phyloP scores from a whole-genome alignment of 2,113 vertebrate genomes.

The Spheniscus mendiculus region DNA sequence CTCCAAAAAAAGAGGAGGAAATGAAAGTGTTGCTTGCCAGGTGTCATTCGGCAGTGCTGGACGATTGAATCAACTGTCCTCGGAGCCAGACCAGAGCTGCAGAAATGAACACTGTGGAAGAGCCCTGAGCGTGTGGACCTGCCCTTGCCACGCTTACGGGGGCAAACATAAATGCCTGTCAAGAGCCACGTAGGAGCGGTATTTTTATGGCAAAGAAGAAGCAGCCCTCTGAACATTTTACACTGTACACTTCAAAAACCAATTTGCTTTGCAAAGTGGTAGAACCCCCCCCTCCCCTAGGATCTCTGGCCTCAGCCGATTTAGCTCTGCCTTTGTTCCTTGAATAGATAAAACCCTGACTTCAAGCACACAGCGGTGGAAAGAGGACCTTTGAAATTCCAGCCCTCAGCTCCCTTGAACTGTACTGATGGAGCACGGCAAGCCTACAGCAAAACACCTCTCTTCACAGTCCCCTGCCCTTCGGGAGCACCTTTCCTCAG shows the following conservation, averaged over 20 bases:
- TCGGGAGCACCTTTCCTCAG: not conserved
- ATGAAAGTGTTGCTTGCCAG: not conserved
- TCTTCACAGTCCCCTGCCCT: not conserved
- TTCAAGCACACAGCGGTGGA: not conserved
- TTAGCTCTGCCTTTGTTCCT: not conserved
- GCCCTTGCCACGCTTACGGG: rapidly evolving
- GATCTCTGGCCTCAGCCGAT: not conserved
- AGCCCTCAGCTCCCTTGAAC: not conserved
- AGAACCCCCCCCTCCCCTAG: not conserved
- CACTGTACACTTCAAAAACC: not conserved
- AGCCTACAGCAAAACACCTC: not conserved
- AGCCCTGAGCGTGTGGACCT: not conserved
- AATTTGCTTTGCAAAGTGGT: not conserved
- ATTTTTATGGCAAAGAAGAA: not conserved
- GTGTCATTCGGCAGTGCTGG: not conserved
- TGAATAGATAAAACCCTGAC: not conserved
- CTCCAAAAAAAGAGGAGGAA: not conserved
- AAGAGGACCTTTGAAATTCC: not conserved
- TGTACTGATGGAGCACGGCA: not conserved
- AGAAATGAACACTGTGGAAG: not conserved
- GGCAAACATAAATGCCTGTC: not conserved
- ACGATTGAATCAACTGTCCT: not conserved
- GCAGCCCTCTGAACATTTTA: not conserved
- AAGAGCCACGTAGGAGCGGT: rapidly evolving
- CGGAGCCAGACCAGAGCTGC: not conserved